A percentile compares a stretch with the other conserved stretches of the same genome.
These are phyloP conservation scores for Diceros bicornis DNA, from an alignment of 2,797 vertebrate species.

Conservation along the genomic window DNA sequence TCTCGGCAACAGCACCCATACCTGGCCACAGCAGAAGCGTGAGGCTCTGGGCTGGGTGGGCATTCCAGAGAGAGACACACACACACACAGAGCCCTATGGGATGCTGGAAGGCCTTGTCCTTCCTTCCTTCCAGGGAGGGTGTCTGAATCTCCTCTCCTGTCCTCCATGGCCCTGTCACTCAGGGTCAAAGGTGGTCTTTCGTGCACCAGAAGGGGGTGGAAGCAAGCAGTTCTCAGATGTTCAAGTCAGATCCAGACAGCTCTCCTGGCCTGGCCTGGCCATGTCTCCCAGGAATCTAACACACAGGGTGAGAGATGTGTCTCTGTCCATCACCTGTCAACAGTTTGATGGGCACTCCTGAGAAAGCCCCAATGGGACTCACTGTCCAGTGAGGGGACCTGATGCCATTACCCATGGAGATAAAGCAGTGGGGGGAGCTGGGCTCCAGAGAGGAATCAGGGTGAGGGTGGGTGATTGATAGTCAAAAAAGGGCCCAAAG, in stretches of 20 bases:
- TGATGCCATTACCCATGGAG: not conserved
- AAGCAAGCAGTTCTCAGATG: not conserved
- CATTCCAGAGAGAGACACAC: not conserved
- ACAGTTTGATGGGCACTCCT: not conserved
- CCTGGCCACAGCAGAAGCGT: not conserved
- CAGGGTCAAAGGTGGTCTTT: not conserved
- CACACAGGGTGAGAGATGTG: not conserved
- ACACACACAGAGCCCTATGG: not conserved
- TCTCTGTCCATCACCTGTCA: no score
- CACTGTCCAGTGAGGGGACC: not conserved
- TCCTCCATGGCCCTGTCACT: not conserved
- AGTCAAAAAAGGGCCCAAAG: not conserved
- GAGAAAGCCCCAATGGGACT: not conserved
- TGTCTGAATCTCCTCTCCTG: not conserved
- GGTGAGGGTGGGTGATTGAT: not conserved
- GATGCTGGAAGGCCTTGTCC: not conserved
- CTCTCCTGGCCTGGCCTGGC: not conserved
- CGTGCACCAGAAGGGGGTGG: not conserved
- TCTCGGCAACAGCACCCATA: not conserved
- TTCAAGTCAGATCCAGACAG: not conserved
- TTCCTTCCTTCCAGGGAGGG: not conserved
- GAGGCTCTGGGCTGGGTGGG: accelerated
- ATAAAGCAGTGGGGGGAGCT: accelerated
- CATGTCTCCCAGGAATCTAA: not conserved
- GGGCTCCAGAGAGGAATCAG: not conserved